These are phyloP conservation scores for Mesorhabditis spiculigera DNA, from an alignment of 2,888 invertebrate genomes.

Conservation along the genomic window DNA sequence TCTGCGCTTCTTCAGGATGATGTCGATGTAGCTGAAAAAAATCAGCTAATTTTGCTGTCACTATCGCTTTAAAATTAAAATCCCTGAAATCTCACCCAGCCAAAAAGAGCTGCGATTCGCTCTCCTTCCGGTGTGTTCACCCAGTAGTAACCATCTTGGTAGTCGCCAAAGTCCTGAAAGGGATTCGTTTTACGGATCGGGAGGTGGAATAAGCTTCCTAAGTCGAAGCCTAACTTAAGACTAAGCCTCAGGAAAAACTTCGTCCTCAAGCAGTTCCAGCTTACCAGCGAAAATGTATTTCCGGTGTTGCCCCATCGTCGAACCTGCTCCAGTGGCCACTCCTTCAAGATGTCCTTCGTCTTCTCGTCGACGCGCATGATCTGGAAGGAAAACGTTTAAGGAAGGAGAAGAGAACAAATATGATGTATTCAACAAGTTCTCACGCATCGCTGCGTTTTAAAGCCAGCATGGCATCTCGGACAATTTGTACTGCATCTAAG, in stretches of 20 bases:
- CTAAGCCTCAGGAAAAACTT: conserved; percentile 13
- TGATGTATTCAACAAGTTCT: too few species aligned
- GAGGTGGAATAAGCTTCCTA: background rate
- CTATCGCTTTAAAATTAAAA: background rate
- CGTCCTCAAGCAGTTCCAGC: conserved; percentile 10
- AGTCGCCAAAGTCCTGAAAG: conserved; percentile 86
- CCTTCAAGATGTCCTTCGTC: conserved; percentile 88
- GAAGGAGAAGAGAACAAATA: too few species aligned
- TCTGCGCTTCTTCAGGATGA: conserved; percentile 93
- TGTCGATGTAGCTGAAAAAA: conserved; percentile 94
- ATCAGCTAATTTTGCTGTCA: background rate
- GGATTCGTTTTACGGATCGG: background rate
- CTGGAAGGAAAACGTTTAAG: background rate
- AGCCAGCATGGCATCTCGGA: too few species aligned
- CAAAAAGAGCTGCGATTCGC: conserved; percentile 93
- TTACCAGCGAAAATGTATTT: conserved; percentile 85
- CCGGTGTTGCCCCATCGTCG: conserved; percentile 96
- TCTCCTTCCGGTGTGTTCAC: conserved; percentile 85
- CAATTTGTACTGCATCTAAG: too few species aligned
- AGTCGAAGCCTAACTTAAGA: conserved; percentile 7
- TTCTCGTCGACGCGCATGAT: conserved; percentile 87
- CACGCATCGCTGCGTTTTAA: too few species aligned
- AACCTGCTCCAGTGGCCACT: conserved; percentile 91
- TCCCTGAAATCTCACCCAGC: conserved; percentile 78
- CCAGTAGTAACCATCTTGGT: conserved; percentile 97